These are phyloP conservation scores for Eueides isabella DNA, from an alignment of 1,140 invertebrate species.

Conservation along the genomic window DNA sequence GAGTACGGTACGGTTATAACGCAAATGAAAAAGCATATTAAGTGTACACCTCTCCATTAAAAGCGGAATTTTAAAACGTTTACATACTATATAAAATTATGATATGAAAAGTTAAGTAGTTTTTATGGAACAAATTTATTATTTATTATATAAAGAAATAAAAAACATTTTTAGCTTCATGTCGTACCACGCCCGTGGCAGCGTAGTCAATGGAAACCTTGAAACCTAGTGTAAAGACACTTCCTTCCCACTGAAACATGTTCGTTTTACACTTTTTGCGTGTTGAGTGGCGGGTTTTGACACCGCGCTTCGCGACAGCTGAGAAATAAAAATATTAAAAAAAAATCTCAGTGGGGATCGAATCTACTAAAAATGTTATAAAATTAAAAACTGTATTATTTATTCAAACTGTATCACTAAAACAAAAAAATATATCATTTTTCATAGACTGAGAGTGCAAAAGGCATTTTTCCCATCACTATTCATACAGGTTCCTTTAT, in stretches of 20 bases:
- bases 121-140: not conserved
- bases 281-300: too few species aligned
- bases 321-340: too few species aligned
- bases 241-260: too few species aligned
- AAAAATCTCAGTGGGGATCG: too few species aligned
- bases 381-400: not conserved
- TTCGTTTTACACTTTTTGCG: too few species aligned
- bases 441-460: not conserved
- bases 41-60: conserved; percentile 22
- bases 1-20: conserved; percentile 15
- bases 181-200: too few species aligned
- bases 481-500: not conserved
- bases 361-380: too few species aligned
- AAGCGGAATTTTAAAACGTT: conserved; percentile 16
- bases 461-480: conserved; percentile 3
- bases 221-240: too few species aligned
- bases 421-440: not conserved
- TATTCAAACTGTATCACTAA: not conserved
- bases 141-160: not conserved
- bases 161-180: too few species aligned
- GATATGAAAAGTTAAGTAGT: not conserved
- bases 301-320: too few species aligned
- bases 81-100: conserved; percentile 5
- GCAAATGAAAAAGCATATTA: conserved; percentile 27
- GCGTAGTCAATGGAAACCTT: too few species aligned